These are phyloP conservation scores for Lycocorax pyrrhopterus DNA, from an alignment of 2,113 vertebrate species.

Conservation along the genomic window DNA sequence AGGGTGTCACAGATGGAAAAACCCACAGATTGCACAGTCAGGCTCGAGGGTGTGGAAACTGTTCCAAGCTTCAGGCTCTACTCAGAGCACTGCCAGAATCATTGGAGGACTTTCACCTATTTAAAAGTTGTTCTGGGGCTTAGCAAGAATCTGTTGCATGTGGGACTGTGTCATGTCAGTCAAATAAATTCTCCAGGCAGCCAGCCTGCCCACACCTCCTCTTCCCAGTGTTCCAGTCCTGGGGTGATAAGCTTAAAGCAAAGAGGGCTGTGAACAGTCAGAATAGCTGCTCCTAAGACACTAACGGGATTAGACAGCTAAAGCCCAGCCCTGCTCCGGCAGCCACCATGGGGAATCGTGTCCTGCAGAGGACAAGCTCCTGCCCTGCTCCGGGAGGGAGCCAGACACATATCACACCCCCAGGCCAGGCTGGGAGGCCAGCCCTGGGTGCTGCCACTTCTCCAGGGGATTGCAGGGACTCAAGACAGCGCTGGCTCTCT, in stretches of 20 bases:
- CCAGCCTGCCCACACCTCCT: background rate
- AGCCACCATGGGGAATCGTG: background rate
- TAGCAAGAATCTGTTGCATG: background rate
- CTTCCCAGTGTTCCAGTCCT: background rate
- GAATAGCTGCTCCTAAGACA: slow-evolving; percentile 37
- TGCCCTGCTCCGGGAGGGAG: background rate
- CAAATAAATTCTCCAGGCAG: background rate
- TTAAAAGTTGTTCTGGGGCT: background rate
- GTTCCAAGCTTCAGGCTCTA: background rate
- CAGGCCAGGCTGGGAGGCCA: background rate
- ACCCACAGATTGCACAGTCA: fast-evolving
- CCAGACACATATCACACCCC: fast-evolving
- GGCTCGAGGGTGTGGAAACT: background rate
- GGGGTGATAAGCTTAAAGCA: slow-evolving; percentile 26
- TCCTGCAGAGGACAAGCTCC: background rate
- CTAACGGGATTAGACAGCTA: slow-evolving; percentile 33
- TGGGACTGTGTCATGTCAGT: background rate
- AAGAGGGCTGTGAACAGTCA: slow-evolving; percentile 27
- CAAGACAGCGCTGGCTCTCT: background rate
- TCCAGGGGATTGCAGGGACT: fast-evolving
- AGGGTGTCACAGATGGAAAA: background rate
- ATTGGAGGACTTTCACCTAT: background rate
- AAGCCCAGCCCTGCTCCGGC: background rate
- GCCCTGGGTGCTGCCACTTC: fast-evolving
- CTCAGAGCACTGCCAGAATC: background rate